Evolutionary conservation across 1,140 invertebrate species (phyloP).

Genomic region (Lepidostoma basale): DNA sequence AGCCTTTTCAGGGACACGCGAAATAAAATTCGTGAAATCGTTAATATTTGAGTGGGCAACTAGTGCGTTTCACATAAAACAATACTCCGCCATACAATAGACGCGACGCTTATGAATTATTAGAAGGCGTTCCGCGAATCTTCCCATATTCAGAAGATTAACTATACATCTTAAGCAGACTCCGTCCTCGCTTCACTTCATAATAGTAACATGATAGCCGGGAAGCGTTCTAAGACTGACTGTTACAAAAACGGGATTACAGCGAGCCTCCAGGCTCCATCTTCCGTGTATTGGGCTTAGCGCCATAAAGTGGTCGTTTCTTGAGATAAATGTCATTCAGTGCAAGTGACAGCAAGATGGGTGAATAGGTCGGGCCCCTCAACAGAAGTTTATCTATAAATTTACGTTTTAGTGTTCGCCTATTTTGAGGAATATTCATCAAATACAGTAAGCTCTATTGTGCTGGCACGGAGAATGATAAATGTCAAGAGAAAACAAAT

Average conservation of each 20-base stretch:
- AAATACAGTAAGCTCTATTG: too few relatives aligned
- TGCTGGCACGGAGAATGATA: too few relatives aligned
- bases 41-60: too few relatives aligned
- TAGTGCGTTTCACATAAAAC: too few relatives aligned
- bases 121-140: constrained; percentile 4
- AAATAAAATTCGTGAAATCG: too few relatives aligned
- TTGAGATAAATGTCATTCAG: constrained; percentile 31
- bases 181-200: constrained; percentile 7
- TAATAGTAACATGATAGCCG: constrained; percentile 7
- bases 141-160: not conserved
- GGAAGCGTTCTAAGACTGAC: constrained; percentile 3
- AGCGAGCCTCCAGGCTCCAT: not conserved
- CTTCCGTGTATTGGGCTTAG: constrained; percentile 5
- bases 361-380: not conserved
- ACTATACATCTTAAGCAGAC: constrained; percentile 25
- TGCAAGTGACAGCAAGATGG: constrained; percentile 33
- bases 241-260: constrained; percentile 24
- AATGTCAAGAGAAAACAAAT: too few relatives aligned
- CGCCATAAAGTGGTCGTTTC: constrained; percentile 23
- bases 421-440: too few relatives aligned
- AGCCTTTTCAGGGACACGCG: too few relatives aligned
- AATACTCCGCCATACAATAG: not conserved
- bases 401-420: constrained; percentile 24
- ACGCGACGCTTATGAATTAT: constrained; percentile 15
- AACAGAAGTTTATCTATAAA: constrained; percentile 36